Conservation (phyloP, 2,888 invertebrate species). For the Pristionchus arcanus region DNA sequence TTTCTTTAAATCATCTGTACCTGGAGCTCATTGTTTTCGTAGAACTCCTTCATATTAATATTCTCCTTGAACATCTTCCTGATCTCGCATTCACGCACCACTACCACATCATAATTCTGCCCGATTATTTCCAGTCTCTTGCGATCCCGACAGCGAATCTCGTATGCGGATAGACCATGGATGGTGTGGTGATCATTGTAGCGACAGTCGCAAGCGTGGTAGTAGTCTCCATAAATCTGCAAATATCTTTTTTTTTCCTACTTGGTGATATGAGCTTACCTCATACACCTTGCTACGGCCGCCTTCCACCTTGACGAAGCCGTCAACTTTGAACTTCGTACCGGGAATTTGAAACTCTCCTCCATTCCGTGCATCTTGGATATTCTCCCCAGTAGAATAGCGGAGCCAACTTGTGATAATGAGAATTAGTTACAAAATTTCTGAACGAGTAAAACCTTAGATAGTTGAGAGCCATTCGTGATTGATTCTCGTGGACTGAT, state of each 20-base stretch:
- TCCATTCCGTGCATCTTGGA: neutral
- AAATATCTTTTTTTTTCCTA: too few relatives aligned
- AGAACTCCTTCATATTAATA: neutral
- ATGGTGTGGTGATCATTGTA: neutral
- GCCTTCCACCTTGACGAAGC: neutral
- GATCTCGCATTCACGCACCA: slow-evolving; percentile 15
- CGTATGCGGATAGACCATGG: neutral
- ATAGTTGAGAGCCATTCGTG: neutral
- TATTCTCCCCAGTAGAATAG: neutral
- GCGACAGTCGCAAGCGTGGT: slow-evolving; percentile 4
- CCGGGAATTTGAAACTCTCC: slow-evolving; percentile 17
- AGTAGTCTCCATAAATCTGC: neutral
- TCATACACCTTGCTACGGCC: slow-evolving; percentile 20
- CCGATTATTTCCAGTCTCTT: neutral
- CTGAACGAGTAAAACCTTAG: neutral
- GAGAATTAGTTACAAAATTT: neutral
- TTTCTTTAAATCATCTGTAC: too few relatives aligned
- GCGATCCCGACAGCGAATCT: neutral
- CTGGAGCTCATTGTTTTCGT: neutral
- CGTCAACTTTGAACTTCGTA: neutral
- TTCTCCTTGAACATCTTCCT: neutral
- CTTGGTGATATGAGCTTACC: neutral
- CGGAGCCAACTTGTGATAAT: neutral
- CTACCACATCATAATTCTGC: neutral
- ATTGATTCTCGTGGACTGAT: neutral